Evolutionary conservation across 1,140 invertebrate species (phyloP).

Genomic region (Drosophila prosaltans): DNA sequence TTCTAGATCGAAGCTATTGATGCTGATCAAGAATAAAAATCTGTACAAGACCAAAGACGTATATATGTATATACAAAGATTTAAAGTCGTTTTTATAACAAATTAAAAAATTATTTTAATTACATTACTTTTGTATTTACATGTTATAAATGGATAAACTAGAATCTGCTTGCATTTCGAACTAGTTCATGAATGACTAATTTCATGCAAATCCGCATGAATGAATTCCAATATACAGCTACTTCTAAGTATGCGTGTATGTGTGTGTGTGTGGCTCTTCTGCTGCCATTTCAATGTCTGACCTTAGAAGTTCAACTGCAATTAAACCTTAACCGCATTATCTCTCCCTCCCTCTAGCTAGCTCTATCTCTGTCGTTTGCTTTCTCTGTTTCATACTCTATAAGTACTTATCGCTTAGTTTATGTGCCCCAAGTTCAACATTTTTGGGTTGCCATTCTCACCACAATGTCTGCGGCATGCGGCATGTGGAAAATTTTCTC

Average conservation of each 20-base stretch:
- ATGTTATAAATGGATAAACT: not conserved
- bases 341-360: slow-evolving; percentile 17
- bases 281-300: slow-evolving; percentile 25
- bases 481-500: slow-evolving; percentile 64
- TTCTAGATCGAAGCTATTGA: no score
- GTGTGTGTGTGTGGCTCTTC: slow-evolving; percentile 1
- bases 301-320: slow-evolving; percentile 56
- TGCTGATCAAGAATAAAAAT: no score
- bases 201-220: slow-evolving; percentile 10
- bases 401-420: slow-evolving; percentile 41
- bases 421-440: slow-evolving; percentile 52
- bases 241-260: not conserved
- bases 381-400: slow-evolving; percentile 10
- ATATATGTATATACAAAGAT: no score
- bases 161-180: not conserved
- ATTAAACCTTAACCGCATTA: slow-evolving; percentile 69
- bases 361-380: not conserved
- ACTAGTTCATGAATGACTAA: slow-evolving; percentile 19
- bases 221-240: not conserved
- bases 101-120: no score
- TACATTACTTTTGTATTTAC: no score
- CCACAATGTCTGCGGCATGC: slow-evolving; percentile 70
- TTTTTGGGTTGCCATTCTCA: slow-evolving; percentile 42
- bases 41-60: no score
- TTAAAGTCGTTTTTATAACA: no score